Evolutionary conservation across 2,797 vertebrate species (phyloP), one percentile per base, ranked within the genome.

Genomic region (Xiphorhynchus erythropygius): DNA sequence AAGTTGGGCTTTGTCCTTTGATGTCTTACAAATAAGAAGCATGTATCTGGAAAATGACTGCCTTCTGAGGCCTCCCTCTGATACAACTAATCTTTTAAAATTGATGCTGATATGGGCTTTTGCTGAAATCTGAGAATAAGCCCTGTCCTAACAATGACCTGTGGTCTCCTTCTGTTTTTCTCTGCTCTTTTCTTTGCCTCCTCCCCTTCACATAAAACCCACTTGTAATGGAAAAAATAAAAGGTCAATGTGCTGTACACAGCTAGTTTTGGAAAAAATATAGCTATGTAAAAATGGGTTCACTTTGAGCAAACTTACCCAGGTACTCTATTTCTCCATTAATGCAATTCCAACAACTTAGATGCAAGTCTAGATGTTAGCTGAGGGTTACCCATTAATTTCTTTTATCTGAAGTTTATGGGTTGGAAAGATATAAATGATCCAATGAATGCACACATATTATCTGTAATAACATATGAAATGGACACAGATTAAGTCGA

Each of bases 71-170:
- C 47, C 56, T 94, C 92, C 84, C 55, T 79, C 77, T 92, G 86
- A 39, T 87, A 80, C 64, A 87, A 4, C 82, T 94, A 83, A 92
- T 93, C 81, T 90, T 93, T 89, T 90, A 83, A 93, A 93, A 96
- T 89, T 71, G 81, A 42, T 94, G 74, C 49, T 86, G 62, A 63
- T 91, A 24, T 25, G 57, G n/a, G 47, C 32, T 90, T 93, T 79
- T 89, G 44, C 60, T 90, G 24, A 71, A 77, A 84, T 67, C 64
- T 82, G 42, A 25, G 75, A 77, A 71, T 87, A 92, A 82, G 90
- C 50, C 28, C 46, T 82, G 16, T 82, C 90, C 32, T 79, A 28
- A 64, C 0, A 4, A 28, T 70, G 88, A 84, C 74, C 80, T 95
- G 9, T 28, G 44, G 79, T 75, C 71, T 79, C 11, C 27, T 84